Conservation (phyloP, 2,113 vertebrate species). For the Sisor rabdophorus region DNA sequence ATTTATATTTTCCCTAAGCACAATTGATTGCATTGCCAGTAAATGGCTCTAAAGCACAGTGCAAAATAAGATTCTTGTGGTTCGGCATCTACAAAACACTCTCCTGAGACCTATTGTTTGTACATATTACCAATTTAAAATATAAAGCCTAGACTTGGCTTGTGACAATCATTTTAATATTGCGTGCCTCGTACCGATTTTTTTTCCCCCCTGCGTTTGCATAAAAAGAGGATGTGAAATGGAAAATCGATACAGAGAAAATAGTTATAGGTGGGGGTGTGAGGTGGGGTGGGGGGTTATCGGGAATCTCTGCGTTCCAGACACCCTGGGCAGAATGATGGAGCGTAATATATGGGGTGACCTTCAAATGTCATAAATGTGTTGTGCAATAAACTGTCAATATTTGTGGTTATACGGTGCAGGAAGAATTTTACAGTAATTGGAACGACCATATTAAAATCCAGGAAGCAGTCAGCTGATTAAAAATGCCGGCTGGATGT, state of each 20-base stretch:
- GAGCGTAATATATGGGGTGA: slow-evolving; percentile 98
- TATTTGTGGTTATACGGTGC: slow-evolving; percentile 99
- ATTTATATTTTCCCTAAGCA: slow-evolving; percentile 41
- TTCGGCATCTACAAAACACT: slow-evolving; percentile 31
- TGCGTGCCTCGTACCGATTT: slow-evolving; percentile 61
- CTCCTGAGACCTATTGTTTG: slow-evolving; percentile 48
- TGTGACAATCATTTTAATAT: slow-evolving; percentile 65
- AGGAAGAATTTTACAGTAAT: slow-evolving; percentile 99
- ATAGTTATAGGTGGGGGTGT: slow-evolving; percentile 81
- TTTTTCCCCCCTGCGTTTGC: slow-evolving; percentile 57
- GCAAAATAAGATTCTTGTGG: slow-evolving; percentile 36
- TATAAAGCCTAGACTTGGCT: slow-evolving; percentile 57
- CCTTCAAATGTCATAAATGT: slow-evolving; percentile 99
- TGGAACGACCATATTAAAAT: slow-evolving; percentile 99
- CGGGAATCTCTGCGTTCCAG: slow-evolving; percentile 84
- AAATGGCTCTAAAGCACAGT: slow-evolving; percentile 43
- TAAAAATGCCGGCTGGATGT: slow-evolving; percentile 77
- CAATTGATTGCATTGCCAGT: slow-evolving; percentile 42
- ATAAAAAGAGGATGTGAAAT: slow-evolving; percentile 59
- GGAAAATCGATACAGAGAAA: slow-evolving; percentile 70
- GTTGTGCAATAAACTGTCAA: slow-evolving; percentile 99
- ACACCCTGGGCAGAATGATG: slow-evolving; percentile 87
- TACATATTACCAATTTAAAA: slow-evolving; percentile 55
- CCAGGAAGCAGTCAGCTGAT: slow-evolving; percentile 94
- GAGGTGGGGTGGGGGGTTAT: too few relatives aligned